These are phyloP conservation scores for Sebastes steindachneri DNA, from an alignment of 2,797 vertebrate genomes.

Conservation along the genomic window DNA sequence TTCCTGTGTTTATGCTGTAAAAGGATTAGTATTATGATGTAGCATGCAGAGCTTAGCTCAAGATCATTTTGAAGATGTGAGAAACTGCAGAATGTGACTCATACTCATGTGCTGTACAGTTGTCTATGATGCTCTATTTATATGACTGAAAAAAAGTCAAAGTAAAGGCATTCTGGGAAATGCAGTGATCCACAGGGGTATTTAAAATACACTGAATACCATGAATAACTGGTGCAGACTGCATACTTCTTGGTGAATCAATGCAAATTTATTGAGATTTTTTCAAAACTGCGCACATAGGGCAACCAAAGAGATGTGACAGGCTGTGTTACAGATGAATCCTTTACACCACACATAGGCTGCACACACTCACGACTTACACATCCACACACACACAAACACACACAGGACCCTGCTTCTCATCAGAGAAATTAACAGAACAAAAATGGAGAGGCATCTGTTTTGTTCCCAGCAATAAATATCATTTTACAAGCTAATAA, in stretches of 20 bases:
- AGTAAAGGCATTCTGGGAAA: not conserved
- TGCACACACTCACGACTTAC: not conserved
- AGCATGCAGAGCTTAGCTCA: not conserved
- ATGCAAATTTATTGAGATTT: constrained; percentile 17
- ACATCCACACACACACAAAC: not conserved
- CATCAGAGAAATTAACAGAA: constrained; percentile 12
- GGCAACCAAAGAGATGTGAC: constrained; percentile 10
- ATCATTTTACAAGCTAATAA: not conserved
- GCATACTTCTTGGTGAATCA: not conserved
- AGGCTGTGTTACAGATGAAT: not conserved
- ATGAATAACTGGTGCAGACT: not conserved
- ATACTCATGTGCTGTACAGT: not conserved
- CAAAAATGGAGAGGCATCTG: not conserved
- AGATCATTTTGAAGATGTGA: not conserved
- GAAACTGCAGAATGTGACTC: constrained; percentile 21
- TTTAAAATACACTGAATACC: not conserved
- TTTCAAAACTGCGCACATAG: constrained; percentile 13
- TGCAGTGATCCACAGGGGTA: not conserved
- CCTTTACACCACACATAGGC: not conserved
- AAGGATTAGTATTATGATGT: not conserved
- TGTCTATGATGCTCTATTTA: not conserved
- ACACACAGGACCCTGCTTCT: not conserved
- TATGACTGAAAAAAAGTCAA: not conserved
- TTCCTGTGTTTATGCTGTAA: not conserved
- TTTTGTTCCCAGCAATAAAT: constrained; percentile 5